These are phyloP conservation scores for Pelagia noctiluca DNA, from an alignment of 30 jellyfish, hydroid and myxozoan genomes.

Conservation along the genomic window DNA sequence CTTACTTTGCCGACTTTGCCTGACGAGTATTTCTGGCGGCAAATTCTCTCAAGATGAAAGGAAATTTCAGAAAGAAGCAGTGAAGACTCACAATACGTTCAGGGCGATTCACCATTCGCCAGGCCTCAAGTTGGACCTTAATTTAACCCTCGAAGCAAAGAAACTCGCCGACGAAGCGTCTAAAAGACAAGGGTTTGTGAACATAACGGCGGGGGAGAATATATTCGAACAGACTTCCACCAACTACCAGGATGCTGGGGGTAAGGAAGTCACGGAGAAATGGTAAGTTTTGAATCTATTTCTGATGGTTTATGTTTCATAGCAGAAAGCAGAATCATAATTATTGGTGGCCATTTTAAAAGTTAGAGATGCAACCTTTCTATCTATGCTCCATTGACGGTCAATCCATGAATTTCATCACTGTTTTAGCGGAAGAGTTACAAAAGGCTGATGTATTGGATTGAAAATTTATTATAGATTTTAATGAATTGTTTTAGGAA, in stretches of 20 bases:
- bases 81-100: slow-evolving; percentile 77
- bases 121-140: slow-evolving; percentile 76
- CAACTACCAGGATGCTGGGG: slow-evolving; percentile 39
- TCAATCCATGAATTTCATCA: no score
- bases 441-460: no score
- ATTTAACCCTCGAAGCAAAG: slow-evolving; percentile 78
- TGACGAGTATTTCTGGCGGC: no score
- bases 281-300: slow-evolving; percentile 39
- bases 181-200: slow-evolving; percentile 41
- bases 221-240: slow-evolving; percentile 62
- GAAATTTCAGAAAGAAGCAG: slow-evolving; percentile 72
- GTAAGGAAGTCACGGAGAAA: slow-evolving; percentile 75
- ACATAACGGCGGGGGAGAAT: slow-evolving; percentile 56
- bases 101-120: slow-evolving; percentile 84
- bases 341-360: no score
- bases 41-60: slow-evolving; percentile 54
- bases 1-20: no score
- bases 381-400: no score
- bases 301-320: background rate
- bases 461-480: no score
- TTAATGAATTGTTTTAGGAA: no score
- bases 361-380: no score
- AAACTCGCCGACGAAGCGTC: slow-evolving; percentile 84
- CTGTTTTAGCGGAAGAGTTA: no score
- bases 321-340: no score